Evolutionary conservation across 2,113 vertebrate species (phyloP).

Genomic region (Lanius collurio): DNA sequence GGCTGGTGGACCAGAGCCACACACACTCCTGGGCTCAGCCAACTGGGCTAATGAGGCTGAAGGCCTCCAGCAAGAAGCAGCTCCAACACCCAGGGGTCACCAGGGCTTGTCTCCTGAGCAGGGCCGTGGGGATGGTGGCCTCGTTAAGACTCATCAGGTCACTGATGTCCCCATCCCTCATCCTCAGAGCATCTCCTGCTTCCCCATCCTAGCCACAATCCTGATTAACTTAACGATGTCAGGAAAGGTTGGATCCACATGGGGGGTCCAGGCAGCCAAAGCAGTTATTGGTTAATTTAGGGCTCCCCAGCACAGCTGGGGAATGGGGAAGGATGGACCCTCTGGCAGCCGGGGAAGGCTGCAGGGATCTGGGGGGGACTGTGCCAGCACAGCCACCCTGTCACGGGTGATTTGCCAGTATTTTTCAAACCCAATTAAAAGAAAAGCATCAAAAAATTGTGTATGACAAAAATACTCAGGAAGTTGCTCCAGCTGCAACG

Average conservation of each 20-base stretch:
- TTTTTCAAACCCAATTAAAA: background rate
- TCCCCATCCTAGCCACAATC: background rate
- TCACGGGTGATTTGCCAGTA: rapidly evolving
- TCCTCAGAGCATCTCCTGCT: background rate
- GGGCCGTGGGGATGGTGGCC: background rate
- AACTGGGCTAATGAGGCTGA: background rate
- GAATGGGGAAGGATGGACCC: background rate
- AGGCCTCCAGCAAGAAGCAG: background rate
- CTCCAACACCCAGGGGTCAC: background rate
- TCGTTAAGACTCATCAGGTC: background rate
- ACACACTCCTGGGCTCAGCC: rapidly evolving
- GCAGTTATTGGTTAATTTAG: background rate
- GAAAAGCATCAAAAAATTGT: background rate
- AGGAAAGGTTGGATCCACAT: background rate
- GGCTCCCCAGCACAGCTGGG: background rate
- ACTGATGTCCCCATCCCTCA: rapidly evolving
- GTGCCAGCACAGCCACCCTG: background rate
- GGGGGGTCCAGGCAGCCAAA: background rate
- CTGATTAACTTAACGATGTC: background rate
- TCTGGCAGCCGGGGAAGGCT: background rate
- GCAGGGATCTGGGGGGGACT: background rate
- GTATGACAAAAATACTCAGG: background rate
- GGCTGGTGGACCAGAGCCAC: rapidly evolving
- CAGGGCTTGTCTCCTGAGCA: background rate
- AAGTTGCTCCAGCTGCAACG: background rate